Base-by-base conservation (phyloP, 2,113 vertebrate genomes). In the Bombycilla garrulus region DNA sequence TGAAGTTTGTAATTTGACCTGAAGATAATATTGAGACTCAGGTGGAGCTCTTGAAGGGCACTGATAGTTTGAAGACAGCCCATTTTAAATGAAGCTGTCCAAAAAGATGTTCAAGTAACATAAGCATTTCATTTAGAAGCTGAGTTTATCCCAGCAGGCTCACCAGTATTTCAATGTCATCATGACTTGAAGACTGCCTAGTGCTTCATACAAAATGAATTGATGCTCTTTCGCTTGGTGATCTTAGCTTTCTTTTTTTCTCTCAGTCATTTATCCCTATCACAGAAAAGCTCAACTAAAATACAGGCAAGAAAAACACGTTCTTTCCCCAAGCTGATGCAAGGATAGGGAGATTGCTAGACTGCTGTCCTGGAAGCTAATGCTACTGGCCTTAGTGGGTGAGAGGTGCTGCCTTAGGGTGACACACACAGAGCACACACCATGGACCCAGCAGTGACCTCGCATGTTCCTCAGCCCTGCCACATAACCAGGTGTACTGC, bases 351-450 rank as follows among this genome's bases (percentile, higher is more conserved):
- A 48, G 16, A 29, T 40, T 45, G 33, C 47, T 77, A 33, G 61
- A 35, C 26, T 9, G 14, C 26, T 64, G 15, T 66, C 10, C 23
- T 0, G 1, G 44, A 76, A 67, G 44, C 6, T 33, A 62, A 33
- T 2, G 12, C 21, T 33, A 36, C n/a, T 57, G 18, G 5, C 36
- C 23, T 50, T 11, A 22, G 31, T 19, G 8, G 5, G 10, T 26
- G 15, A 66, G 38, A 53, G 31, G 42, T 0, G 0, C 1, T 7
- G 21, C 8, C 20, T 33, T 18, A 35, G 26, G 31, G 29, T 8
- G 24, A 58, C 29, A 89, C 84, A 54, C 2, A 2, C 6, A 42
- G 15, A 42, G 15, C 31, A 10, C 0, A 0, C 9, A 36, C 11
- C 14, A 1, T 3, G 51, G 21, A 15, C 33, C 11, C 61, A 57